Conservation (phyloP, 2,888 invertebrate genomes). For the Chrysotoxum bicinctum region DNA sequence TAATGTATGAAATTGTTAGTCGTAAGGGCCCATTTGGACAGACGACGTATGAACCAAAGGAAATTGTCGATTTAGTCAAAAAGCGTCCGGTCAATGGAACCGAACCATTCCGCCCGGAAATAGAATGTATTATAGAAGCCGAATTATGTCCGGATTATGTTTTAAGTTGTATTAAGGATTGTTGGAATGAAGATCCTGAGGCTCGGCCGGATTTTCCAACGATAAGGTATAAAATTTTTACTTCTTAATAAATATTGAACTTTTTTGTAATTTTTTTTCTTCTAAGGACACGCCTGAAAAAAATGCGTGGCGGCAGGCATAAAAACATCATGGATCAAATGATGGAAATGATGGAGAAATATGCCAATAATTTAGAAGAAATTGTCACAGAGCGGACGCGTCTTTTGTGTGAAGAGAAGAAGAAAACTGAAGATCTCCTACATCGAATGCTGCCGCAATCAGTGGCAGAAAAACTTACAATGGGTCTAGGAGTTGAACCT, state of each 20-base stretch:
- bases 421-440: conserved; percentile 95
- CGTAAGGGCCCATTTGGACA: conserved; percentile 94
- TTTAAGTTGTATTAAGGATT: conserved; percentile 91
- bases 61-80: conserved; percentile 93
- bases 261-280: not conserved
- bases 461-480: conserved; percentile 93
- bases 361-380: conserved; percentile 96
- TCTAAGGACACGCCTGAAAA: conserved; percentile 87
- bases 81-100: conserved; percentile 86
- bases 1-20: conserved; percentile 95
- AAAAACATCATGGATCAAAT: conserved; percentile 98
- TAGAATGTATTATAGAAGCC: conserved; percentile 87
- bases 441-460: conserved; percentile 97
- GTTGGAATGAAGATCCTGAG: conserved; percentile 94
- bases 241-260: not conserved
- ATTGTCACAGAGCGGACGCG: conserved; percentile 95
- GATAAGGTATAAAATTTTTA: conserved; percentile 83
- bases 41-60: conserved; percentile 92
- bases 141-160: conserved; percentile 91
- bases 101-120: conserved; percentile 90
- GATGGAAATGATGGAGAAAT: conserved; percentile 99
- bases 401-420: conserved; percentile 94
- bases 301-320: conserved; percentile 92
- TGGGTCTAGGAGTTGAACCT: conserved; percentile 94
- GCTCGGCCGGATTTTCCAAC: conserved; percentile 91